A percentile compares a stretch with the other conserved stretches of the same genome.
phyloP scores from a whole-genome alignment of 2,113 vertebrate species.

The Anser cygnoides region DNA sequence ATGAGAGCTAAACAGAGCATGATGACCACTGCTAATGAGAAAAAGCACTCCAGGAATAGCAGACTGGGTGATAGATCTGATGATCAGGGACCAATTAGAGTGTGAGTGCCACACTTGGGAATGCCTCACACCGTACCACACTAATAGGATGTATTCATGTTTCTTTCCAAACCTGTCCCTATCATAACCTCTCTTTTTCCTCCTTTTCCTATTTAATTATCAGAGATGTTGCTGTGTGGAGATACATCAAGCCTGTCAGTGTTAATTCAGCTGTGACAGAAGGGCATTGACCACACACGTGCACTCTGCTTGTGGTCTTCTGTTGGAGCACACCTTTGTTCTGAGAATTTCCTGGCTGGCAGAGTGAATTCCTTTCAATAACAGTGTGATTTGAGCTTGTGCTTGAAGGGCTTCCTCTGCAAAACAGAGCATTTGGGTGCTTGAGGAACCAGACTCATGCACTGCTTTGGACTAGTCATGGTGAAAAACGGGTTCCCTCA shows the following conservation, averaged over 20 bases:
- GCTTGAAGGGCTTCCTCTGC: background rate
- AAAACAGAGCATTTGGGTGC: background rate
- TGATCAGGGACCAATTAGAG: conserved; percentile 49
- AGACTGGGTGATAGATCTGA: conserved; percentile 15
- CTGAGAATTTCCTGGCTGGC: background rate
- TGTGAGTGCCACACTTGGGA: background rate
- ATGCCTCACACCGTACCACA: background rate
- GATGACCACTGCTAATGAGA: conserved; percentile 32
- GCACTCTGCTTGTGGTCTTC: background rate
- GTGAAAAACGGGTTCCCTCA: background rate
- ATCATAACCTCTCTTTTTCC: background rate
- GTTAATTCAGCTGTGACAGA: background rate
- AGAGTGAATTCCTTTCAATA: background rate
- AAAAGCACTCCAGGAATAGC: conserved; percentile 28
- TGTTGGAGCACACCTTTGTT: background rate
- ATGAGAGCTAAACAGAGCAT: conserved; percentile 35
- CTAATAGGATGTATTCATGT: conserved; percentile 3
- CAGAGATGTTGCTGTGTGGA: background rate
- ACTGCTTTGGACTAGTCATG: background rate
- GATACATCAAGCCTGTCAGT: background rate
- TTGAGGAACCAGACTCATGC: background rate
- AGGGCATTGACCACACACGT: background rate
- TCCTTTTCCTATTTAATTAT: conserved; percentile 21
- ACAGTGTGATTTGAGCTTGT: rapidly evolving
- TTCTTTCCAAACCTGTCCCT: background rate